Base-by-base conservation (phyloP, 2,113 vertebrate species). In the Addax nasomaculatus region DNA sequence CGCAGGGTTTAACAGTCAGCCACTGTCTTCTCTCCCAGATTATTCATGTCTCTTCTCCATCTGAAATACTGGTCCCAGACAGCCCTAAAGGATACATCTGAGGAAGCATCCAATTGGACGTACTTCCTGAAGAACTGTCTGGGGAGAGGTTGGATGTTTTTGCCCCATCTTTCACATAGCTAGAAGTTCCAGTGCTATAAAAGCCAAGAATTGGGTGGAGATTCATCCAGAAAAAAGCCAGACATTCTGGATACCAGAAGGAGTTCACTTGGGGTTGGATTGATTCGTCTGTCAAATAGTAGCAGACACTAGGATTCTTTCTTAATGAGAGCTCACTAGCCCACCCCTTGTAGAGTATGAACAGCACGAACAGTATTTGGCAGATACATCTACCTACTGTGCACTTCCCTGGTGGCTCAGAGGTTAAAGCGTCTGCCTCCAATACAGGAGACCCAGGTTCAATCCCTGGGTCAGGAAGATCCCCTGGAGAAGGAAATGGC, bases 181-280 rank as follows among this genome's bases (percentile, higher is more conserved):
- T 96, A 49, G 88, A 85, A 92, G 60, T 45, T 90, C n/a, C 67
- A 70, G 45, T 30, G 45, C 73, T 58, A 45, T 27, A 27, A 85
- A 84, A 87, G 64, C 78, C 83, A 97, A 94, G 67, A 70, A 89
- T 5, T 89, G 83, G 58, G 89, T 96, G 70, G 93, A 90, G 60
- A 94, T 16, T 81, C 27, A 67, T 60, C 70, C 62, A 96, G 90
- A 94, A 93, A 76, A 89, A 36, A 90, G 45, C 17, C 60, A 91
- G 85, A 39, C 67, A 85, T 95, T 96, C 64, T 94, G 89, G 85
- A 96, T 76, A 90, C 70, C 97, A 98, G 86, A 89, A 85, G 21
- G 30, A 92, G 53, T 94, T 96, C 90, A 80, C 60, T 86, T 80
- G 55, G 57, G 85, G 57, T 81, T 93, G 33, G 60, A 86, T 7